Evolutionary conservation across 2,888 invertebrate genomes (phyloP), one percentile per base, ranked within the genome.

Genomic region (Xylota sylvarum): DNA sequence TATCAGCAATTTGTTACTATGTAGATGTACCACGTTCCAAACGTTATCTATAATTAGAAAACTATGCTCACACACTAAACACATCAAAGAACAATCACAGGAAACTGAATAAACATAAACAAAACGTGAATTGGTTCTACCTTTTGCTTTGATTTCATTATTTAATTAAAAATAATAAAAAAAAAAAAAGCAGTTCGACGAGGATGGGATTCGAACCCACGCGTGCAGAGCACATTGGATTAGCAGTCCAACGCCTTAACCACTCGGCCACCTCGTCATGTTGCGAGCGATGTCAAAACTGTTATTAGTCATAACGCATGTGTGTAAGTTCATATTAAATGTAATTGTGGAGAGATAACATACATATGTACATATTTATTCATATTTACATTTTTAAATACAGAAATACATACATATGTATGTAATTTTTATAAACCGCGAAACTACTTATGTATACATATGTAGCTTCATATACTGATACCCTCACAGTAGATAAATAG

Each of bases 161-260:
- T n/a, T n/a, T n/a, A 17, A 40, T n/a, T n/a, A 62, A 46, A 23
- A 69, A 40, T 4, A 58, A 60, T 65, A 73, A 27, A 56, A 52
- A 60, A 67, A 46, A 58, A 80, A 72, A 77, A 70, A 64, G 30
- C 0, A 0, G 0, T n/a, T 40, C 94, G 94, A 94, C 94, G 94
- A 94, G 94, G 95, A 95, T 95, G 95, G 95, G 95, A 95, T 95
- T 95, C 95, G 95, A 95, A 95, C 95, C 95, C 95, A 95, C 95
- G 95, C 95, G 95, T 94, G 95, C 94, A 95, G 95, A 95, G 94
- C 95, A 94, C 95, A 95, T 95, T 95, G 95, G 95, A 95, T 95
- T 95, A 95, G 95, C 95, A 95, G 95, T 95, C 95, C 95, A 95
- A 95, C 95, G 95, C 95, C 95, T 95, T 95, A 95, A 95, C 95